These are phyloP conservation scores for Archips crataeganus DNA, from an alignment of 2,888 invertebrate species.

Conservation along the genomic window DNA sequence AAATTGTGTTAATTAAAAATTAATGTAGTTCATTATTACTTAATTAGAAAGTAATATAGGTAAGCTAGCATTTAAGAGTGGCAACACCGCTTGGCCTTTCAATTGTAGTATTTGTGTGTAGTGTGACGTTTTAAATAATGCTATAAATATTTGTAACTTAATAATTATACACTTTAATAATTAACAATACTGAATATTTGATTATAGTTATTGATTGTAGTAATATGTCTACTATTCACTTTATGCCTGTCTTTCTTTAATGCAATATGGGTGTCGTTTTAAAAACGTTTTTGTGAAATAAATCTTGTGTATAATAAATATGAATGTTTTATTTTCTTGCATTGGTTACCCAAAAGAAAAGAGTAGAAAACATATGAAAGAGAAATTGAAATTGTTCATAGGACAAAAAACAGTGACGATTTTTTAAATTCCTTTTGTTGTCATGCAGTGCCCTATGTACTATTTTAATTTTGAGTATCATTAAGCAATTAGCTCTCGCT, in stretches of 20 bases:
- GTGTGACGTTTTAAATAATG: conserved; percentile 59
- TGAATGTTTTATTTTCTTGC: conserved; percentile 55
- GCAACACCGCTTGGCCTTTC: conserved; percentile 86
- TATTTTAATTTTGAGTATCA: no score
- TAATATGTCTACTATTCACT: conserved; percentile 74
- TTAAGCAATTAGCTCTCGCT: no score
- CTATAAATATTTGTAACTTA: conserved; percentile 51
- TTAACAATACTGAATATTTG: conserved; percentile 52
- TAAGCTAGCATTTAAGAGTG: conserved; percentile 63
- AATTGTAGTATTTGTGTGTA: conserved; percentile 78
- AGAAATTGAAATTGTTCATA: no score
- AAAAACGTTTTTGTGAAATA: conserved; percentile 83
- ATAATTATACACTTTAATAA: conserved; percentile 49
- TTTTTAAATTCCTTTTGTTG: no score
- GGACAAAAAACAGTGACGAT: no score
- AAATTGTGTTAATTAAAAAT: conserved; percentile 37
- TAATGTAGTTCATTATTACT: conserved; percentile 41
- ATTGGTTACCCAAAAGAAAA: conserved; percentile 17
- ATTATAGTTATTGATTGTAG: conserved; percentile 53
- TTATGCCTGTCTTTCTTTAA: conserved; percentile 78
- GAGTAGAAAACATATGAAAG: conserved; percentile 20
- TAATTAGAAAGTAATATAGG: conserved; percentile 46
- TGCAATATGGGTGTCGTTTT: conserved; percentile 85
- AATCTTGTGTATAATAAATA: conserved; percentile 77
- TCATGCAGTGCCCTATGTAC: no score